Evolutionary conservation across 2,888 invertebrate species (phyloP).

Genomic region (Clistopyga incitator): DNA sequence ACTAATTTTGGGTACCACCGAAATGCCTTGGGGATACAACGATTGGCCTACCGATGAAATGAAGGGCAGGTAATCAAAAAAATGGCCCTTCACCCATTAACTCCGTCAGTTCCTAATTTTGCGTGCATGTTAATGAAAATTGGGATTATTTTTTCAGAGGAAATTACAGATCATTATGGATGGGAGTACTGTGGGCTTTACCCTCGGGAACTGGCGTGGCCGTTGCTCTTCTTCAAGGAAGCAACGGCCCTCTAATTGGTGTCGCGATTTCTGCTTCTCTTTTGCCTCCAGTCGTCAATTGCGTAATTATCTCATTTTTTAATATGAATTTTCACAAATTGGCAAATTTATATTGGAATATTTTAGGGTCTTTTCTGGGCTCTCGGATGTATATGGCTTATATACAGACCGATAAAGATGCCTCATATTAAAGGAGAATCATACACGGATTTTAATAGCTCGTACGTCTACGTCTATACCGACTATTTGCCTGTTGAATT

Average conservation of each 20-base stretch:
- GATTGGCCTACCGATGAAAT: slow-evolving; percentile 93
- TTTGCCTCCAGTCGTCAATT: slow-evolving; percentile 94
- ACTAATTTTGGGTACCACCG: slow-evolving; percentile 89
- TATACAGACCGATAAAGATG: slow-evolving; percentile 89
- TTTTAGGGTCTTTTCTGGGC: slow-evolving; percentile 90
- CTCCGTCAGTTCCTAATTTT: not conserved
- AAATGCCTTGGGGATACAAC: slow-evolving; percentile 91
- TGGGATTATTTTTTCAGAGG: slow-evolving; percentile 85
- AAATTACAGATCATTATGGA: slow-evolving; percentile 90
- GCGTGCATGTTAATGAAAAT: not conserved
- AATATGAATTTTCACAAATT: not conserved
- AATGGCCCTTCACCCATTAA: slow-evolving; percentile 16
- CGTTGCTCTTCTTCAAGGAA: slow-evolving; percentile 93
- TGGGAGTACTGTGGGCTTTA: slow-evolving; percentile 91
- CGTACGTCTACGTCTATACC: slow-evolving; percentile 89
- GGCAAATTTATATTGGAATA: not conserved
- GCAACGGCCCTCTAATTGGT: slow-evolving; percentile 93
- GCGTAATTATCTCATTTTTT: slow-evolving; percentile 85
- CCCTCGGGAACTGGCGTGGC: slow-evolving; percentile 93
- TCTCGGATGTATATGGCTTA: slow-evolving; percentile 89
- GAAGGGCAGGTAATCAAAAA: slow-evolving; percentile 88
- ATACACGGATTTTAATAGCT: slow-evolving; percentile 86
- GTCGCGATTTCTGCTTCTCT: slow-evolving; percentile 96
- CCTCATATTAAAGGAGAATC: slow-evolving; percentile 90
- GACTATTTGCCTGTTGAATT: slow-evolving; percentile 92